A percentile compares a stretch with the other conserved stretches of the same genome.
Conservation (phyloP, 2,888 invertebrate species). For the Epirrita christyi region DNA sequence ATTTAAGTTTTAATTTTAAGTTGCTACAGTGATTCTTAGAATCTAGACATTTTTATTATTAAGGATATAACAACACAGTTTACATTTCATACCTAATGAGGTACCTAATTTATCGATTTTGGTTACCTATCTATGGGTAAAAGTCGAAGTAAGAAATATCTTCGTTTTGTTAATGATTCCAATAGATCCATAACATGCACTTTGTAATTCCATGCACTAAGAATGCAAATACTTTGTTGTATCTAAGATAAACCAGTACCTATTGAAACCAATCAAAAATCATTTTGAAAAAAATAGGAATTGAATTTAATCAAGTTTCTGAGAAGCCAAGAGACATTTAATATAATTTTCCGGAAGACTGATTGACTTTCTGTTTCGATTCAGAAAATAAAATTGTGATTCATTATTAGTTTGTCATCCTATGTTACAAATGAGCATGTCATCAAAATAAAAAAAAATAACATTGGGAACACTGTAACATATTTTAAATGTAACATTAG, state of each 20-base stretch:
- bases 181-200: constrained; percentile 1
- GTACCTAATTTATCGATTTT: constrained; percentile 10
- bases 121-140: constrained; percentile 7
- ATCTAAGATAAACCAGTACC: neutral
- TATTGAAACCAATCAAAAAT: neutral
- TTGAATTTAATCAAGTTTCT: constrained; percentile 25
- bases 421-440: constrained; percentile 37
- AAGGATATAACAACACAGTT: constrained; percentile 25
- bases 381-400: constrained; percentile 29
- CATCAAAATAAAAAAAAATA: constrained; percentile 59
- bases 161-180: constrained; percentile 14
- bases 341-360: constrained; percentile 56
- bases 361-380: constrained; percentile 41
- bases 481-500: constrained; percentile 83
- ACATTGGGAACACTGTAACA: constrained; percentile 85
- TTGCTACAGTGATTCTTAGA: constrained; percentile 43
- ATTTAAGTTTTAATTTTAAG: constrained; percentile 33
- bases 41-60: constrained; percentile 39
- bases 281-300: constrained; percentile 25
- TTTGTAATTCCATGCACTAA: constrained; percentile 22
- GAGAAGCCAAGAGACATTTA: constrained; percentile 11
- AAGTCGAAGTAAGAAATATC: constrained; percentile 3
- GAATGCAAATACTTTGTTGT: constrained; percentile 19
- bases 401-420: constrained; percentile 29
- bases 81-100: constrained; percentile 26